Conservation (phyloP, 2,888 invertebrate species). For the Caenorhabditis virilis region DNA sequence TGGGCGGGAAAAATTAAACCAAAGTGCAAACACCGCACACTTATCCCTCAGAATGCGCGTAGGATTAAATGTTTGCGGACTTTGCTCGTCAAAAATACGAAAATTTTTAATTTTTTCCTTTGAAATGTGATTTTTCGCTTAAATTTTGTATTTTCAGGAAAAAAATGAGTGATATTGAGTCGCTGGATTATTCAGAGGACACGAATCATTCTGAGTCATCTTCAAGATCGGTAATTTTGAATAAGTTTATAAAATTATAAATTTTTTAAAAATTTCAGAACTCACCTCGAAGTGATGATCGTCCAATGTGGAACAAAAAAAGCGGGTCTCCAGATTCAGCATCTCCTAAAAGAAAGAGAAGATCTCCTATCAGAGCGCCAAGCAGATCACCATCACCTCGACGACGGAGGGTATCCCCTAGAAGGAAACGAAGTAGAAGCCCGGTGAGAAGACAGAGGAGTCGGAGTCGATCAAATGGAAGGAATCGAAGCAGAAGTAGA, state of each 20-base stretch:
- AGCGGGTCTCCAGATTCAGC: neutral
- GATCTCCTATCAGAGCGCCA: conserved; percentile 10
- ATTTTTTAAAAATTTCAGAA: neutral
- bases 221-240: conserved; percentile 23
- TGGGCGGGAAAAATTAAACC: neutral
- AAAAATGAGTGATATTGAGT: conserved; percentile 25
- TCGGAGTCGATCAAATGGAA: neutral
- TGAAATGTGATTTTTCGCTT: neutral
- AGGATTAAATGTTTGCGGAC: neutral
- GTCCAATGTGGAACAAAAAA: neutral
- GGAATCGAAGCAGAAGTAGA: neutral
- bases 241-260: neutral
- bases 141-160: neutral
- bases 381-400: neutral
- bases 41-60: neutral
- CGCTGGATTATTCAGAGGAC: conserved; percentile 24
- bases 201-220: conserved; percentile 17
- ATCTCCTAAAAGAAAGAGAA: neutral
- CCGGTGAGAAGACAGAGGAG: neutral
- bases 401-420: neutral
- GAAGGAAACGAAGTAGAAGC: neutral
- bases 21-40: neutral
- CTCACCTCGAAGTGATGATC: conserved; percentile 1
- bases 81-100: no score
- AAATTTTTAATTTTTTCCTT: no score